Evolutionary conservation across 2,797 vertebrate genomes (phyloP).

Genomic region (Tamandua tetradactyla): DNA sequence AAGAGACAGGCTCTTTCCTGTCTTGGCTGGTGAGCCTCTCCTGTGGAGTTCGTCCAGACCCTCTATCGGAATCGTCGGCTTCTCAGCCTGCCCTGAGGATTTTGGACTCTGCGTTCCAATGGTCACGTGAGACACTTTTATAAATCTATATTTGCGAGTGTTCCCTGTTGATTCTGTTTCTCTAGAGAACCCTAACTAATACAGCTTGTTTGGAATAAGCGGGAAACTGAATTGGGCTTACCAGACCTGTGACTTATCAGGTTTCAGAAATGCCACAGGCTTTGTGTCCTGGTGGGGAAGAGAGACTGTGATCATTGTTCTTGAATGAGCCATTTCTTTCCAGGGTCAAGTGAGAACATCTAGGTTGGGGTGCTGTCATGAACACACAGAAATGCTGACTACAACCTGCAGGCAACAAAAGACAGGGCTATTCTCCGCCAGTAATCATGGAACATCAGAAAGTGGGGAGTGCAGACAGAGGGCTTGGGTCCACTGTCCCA

Average conservation of each 20-base stretch:
- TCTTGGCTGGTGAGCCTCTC: too few species aligned
- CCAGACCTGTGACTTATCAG: background rate
- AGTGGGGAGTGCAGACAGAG: background rate
- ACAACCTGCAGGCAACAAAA: background rate
- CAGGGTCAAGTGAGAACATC: fast-evolving
- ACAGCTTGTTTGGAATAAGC: background rate
- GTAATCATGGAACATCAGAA: background rate
- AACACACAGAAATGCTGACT: background rate
- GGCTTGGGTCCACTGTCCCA: background rate
- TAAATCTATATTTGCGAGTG: too few species aligned
- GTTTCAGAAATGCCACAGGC: background rate
- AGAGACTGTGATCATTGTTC: background rate
- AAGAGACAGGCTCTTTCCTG: too few species aligned
- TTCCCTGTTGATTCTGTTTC: too few species aligned
- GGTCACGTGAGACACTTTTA: too few species aligned
- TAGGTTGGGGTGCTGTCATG: background rate
- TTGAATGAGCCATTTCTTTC: background rate
- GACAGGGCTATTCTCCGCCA: fast-evolving
- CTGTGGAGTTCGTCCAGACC: too few species aligned
- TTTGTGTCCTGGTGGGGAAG: background rate
- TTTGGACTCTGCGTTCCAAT: too few species aligned
- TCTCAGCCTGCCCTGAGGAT: too few species aligned
- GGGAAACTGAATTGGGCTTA: background rate
- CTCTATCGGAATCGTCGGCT: too few species aligned
- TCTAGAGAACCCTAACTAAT: too few species aligned